These are phyloP conservation scores for Malaclemys terrapin DNA, from an alignment of 2,113 vertebrate species.

Conservation along the genomic window DNA sequence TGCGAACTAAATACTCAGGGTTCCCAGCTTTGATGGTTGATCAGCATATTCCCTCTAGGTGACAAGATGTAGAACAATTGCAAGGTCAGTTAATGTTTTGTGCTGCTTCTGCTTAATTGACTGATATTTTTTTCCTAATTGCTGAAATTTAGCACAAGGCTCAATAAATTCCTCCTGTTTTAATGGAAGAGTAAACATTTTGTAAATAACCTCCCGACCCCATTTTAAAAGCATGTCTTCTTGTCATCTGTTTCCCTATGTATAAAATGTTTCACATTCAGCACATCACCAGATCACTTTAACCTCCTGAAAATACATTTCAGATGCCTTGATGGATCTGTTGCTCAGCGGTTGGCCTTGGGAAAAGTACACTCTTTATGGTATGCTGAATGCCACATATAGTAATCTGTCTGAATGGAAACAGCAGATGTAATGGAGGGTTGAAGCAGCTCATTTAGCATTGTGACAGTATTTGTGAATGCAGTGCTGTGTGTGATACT, in stretches of 20 bases:
- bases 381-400: not conserved
- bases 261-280: conserved; percentile 33
- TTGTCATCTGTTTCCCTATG: conserved; percentile 8
- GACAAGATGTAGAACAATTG: not conserved
- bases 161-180: not conserved
- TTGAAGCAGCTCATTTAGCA: conserved; percentile 61
- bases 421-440: conserved; percentile 15
- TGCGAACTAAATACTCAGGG: not conserved
- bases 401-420: conserved; percentile 49
- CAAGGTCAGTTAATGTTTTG: conserved; percentile 21
- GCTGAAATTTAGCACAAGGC: conserved; percentile 9
- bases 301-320: conserved; percentile 58
- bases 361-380: conserved; percentile 8
- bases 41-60: not conserved
- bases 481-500: not conserved
- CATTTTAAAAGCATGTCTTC: conserved; percentile 34
- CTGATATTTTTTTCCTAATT: conserved; percentile 11
- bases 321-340: conserved; percentile 36
- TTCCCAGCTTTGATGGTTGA: conserved; percentile 34
- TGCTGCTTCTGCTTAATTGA: conserved; percentile 9
- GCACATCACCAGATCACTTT: conserved; percentile 11
- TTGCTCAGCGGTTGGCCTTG: conserved; percentile 47
- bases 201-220: conserved; percentile 7
- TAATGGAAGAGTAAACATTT: not conserved
- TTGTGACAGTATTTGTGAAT: conserved; percentile 68